Evolutionary conservation across 2,888 invertebrate species (phyloP), one percentile per base, ranked within the genome.

Genomic region (Dynastes grantii): DNA sequence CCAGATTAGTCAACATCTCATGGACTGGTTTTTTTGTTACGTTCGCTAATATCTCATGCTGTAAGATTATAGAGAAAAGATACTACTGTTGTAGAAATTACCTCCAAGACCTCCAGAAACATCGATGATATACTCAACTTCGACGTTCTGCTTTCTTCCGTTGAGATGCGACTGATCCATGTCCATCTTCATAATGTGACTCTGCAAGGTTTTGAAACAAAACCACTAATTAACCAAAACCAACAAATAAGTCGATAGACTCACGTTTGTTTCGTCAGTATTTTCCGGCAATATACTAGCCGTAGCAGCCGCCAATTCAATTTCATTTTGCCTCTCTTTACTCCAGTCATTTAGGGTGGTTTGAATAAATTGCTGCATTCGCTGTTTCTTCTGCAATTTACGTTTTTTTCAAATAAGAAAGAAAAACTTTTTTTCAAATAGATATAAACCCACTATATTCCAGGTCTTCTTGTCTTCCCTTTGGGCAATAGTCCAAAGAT

Each of bases 401-500:
- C 32, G 5, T 63, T 63, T 63, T 22, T 63, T 45, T 45, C 45
- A 45, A 11, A 45, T 8, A 6, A 45, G 11, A 11, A 11, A 45
- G 11, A 22, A 22, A 51, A 51, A 51, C 11, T 9, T 67, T 11
- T 45, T 45, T n/a, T n/a, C 45, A 68, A 45, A 45, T 8, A 45
- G 61, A 9, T 45, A 13, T 37, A 37, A 37, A 27, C 89, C 88
- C 88, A 92, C 92, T 85, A 91, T 91, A 84, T 91, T 91, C 90
- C 90, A 91, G 45, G 91, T 90, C 81, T 91, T 87, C n/a, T 89
- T 89, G 22, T 92, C 92, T 81, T 92, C 92, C 13, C 91, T 91
- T 85, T 92, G 94, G 0, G 95, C 96, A 63, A 97, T 92, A 0
- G 96, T 96, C 97, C 97, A 97, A 55, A 96, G 91, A 87, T 97